phyloP scores from a whole-genome alignment of 1,140 invertebrate species.

The Caenorhabditis inopinata region DNA sequence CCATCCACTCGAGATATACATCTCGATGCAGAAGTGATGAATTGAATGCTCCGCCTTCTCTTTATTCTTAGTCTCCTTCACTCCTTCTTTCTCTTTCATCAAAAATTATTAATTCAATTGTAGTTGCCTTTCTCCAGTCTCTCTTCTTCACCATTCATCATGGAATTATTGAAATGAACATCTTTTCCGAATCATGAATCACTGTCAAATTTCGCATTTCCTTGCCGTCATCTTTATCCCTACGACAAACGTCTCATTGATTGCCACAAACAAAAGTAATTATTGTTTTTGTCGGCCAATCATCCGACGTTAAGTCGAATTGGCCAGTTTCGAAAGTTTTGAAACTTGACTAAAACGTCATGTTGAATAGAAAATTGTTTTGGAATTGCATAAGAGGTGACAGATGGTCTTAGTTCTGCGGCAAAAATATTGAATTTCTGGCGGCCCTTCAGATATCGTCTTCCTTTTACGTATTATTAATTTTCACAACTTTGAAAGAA shows the following conservation, averaged over 20 bases:
- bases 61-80: neutral
- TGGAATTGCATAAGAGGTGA: conserved; percentile 28
- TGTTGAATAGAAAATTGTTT: conserved; percentile 35
- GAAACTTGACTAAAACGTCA: conserved; percentile 27
- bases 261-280: conserved; percentile 33
- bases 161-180: neutral
- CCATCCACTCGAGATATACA: conserved; percentile 32
- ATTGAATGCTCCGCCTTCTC: conserved; percentile 31
- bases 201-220: neutral
- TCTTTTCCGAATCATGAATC: neutral
- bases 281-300: conserved; percentile 24
- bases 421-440: neutral
- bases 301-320: conserved; percentile 24
- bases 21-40: conserved; percentile 21
- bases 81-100: conserved; percentile 23
- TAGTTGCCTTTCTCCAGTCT: neutral
- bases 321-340: conserved; percentile 17
- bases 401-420: conserved; percentile 2
- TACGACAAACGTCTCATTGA: conserved; percentile 4
- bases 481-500: too few relatives aligned
- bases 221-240: conserved; percentile 27
- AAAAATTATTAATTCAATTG: conserved; percentile 33
- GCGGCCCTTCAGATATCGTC: neutral
- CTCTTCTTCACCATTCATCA: neutral
- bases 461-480: neutral